phyloP scores from a whole-genome alignment of 64 coral and sea anemone genomes.

The Montipora cactus region DNA sequence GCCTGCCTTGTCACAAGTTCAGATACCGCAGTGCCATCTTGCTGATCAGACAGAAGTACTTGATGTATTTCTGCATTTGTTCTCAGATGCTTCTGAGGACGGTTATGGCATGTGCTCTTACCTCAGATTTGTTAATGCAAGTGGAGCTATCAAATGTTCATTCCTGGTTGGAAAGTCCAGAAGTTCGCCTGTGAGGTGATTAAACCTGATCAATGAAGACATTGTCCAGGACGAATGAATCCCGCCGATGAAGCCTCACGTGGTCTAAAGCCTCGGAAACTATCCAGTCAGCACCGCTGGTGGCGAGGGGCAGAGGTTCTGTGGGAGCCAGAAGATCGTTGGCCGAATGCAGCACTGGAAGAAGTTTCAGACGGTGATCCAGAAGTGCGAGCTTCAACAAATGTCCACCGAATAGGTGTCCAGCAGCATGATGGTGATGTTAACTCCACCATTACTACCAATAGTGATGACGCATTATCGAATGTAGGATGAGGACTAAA shows the following conservation, averaged over 20 bases:
- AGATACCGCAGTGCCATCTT: too few relatives aligned
- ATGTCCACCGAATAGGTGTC: not conserved
- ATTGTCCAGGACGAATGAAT: too few relatives aligned
- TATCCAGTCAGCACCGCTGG: slow-evolving; percentile 42
- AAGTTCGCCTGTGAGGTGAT: not conserved
- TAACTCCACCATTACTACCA: too few relatives aligned
- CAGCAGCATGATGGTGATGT: not conserved
- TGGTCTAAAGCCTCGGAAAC: not conserved
- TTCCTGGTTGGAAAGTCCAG: too few relatives aligned
- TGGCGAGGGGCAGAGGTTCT: not conserved
- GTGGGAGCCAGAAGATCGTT: slow-evolving; percentile 44
- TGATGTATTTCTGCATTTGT: too few relatives aligned
- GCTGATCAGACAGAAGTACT: too few relatives aligned
- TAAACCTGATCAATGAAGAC: too few relatives aligned
- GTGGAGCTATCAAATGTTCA: too few relatives aligned
- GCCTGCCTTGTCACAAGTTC: too few relatives aligned
- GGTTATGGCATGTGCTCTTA: too few relatives aligned
- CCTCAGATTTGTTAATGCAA: too few relatives aligned
- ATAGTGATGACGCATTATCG: not conserved
- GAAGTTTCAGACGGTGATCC: slow-evolving; percentile 51
- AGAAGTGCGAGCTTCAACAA: slow-evolving; percentile 48
- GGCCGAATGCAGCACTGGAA: slow-evolving; percentile 8
- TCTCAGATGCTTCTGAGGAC: too few relatives aligned
- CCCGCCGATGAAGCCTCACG: slow-evolving; percentile 25
- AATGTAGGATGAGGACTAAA: not conserved